Base-by-base conservation (phyloP, 2,797 vertebrate genomes). In the Euthynnus affinis region DNA sequence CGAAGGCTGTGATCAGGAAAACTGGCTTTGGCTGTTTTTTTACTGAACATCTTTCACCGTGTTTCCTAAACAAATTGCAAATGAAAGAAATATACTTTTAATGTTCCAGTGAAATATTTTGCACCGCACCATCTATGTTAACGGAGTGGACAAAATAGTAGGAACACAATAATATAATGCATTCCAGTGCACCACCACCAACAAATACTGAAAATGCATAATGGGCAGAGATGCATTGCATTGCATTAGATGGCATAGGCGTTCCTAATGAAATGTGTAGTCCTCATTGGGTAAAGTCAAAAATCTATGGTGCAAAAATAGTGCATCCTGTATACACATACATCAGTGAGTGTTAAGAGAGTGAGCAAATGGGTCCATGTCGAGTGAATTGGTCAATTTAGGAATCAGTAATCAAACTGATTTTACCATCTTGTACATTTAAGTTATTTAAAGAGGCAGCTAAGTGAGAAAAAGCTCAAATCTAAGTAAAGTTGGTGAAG, bases 1-100 rank as follows among this genome's bases (percentile, higher is more conserved):
- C 44, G 34, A 18, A 53, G 13, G 49, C 59, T 76, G 22, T 70
- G 78, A 86, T 80, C 69, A 64, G 37, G 20, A 27, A 67, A 68
- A 70, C 25, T 46, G 27, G 44, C 65, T 71, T 53, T 49, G 69
- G 44, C 62, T 66, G 44, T 40, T 67, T 34, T 34, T 44, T 27
- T 29, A 34, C 46, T 34, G 56, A 49, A 72, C 57, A 58, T 66
- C 0, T 40, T 66, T 71, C 5, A 25, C 59, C 27, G 23, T 65
- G 44, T 76, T 57, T 77, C 12, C 34, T 12, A 9, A 61, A 52
- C 46, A 52, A 51, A 34, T 22, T 49, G 25, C 59, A 49, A 69
- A 68, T 59, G 18, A 27, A 58, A 27, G 44, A 67, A 62, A 63
- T 23, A 2, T 2, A 20, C 9, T 49, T 20, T 6, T 3, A 1